Conservation (phyloP, 2,888 invertebrate genomes). For the Ctenicera cuprea region DNA sequence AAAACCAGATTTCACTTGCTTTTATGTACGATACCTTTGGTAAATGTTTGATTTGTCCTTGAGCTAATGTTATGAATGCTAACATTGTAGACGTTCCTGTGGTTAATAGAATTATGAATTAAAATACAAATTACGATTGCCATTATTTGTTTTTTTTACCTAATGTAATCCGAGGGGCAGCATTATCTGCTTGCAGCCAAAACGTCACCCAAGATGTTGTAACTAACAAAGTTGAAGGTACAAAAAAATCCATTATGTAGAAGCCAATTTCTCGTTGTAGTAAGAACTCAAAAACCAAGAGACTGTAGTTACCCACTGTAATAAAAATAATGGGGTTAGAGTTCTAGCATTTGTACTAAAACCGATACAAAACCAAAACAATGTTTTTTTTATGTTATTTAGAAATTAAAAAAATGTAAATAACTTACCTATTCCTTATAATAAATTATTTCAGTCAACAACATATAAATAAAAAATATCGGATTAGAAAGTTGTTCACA, state of each 20-base stretch:
- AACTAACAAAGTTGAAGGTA: constrained; percentile 91
- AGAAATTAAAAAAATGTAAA: too few relatives aligned
- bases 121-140: too few relatives aligned
- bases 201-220: constrained; percentile 93
- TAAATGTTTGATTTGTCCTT: constrained; percentile 88
- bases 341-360: too few relatives aligned
- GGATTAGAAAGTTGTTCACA: too few relatives aligned
- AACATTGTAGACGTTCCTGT: constrained; percentile 89
- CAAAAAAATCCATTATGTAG: constrained; percentile 91
- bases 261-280: constrained; percentile 89
- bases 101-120: constrained; percentile 63
- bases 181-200: constrained; percentile 91
- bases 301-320: constrained; percentile 89
- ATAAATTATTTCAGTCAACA: too few relatives aligned
- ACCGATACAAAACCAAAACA: too few relatives aligned
- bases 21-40: constrained; percentile 94
- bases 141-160: constrained; percentile 74
- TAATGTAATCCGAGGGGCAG: constrained; percentile 87
- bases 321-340: too few relatives aligned
- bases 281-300: constrained; percentile 86
- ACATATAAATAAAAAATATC: too few relatives aligned
- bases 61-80: constrained; percentile 90
- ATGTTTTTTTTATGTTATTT: too few relatives aligned
- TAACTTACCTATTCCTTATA: too few relatives aligned
- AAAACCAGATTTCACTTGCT: constrained; percentile 92